Conservation (phyloP, 2,888 invertebrate species). For the Antheraea yamamai region DNA sequence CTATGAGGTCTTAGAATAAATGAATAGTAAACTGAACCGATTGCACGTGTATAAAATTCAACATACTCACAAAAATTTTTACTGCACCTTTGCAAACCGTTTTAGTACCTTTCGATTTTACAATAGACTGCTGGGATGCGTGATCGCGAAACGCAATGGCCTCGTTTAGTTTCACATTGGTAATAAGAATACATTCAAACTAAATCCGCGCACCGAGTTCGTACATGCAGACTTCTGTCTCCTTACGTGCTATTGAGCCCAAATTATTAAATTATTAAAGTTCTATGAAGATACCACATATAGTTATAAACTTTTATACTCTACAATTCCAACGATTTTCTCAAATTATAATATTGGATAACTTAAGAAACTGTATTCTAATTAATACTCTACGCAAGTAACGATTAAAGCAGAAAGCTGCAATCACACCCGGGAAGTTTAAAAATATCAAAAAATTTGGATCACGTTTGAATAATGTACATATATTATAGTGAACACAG, state of each 20-base stretch:
- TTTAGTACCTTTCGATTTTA: neutral
- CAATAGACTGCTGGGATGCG: constrained; percentile 33
- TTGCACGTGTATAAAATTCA: neutral
- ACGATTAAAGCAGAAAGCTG: too few relatives aligned
- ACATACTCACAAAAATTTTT: neutral
- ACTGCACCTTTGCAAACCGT: neutral
- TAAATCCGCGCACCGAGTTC: constrained; percentile 5
- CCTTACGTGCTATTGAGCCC: constrained; percentile 4
- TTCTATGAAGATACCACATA: neutral
- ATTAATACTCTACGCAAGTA: too few relatives aligned
- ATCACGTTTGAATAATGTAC: neutral
- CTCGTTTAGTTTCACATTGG: constrained; percentile 41
- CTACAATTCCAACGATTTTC: neutral
- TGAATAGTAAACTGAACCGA: neutral
- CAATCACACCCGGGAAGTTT: neutral
- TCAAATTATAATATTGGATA: neutral
- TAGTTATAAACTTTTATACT: neutral
- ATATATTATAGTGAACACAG: neutral
- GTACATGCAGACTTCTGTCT: neutral
- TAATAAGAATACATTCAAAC: constrained; percentile 20
- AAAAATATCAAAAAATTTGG: neutral
- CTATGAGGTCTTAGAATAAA: neutral
- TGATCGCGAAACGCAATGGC: constrained; percentile 52
- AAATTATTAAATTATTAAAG: neutral
- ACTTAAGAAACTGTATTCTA: neutral